Base-by-base conservation (phyloP, 1,140 invertebrate genomes). In the Charaxes varanes region DNA sequence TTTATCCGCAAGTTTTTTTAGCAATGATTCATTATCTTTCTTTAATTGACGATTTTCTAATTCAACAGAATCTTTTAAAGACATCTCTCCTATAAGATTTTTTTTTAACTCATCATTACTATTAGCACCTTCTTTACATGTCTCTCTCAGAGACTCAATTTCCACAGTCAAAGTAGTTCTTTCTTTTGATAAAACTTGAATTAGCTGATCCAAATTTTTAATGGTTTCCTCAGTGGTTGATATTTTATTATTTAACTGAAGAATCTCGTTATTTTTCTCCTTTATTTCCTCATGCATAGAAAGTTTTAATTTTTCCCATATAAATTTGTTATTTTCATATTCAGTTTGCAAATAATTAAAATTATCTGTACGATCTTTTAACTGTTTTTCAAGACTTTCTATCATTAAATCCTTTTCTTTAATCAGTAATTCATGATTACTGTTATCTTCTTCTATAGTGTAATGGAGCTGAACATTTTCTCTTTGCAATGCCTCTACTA, bases 401-500 rank as follows among this genome's bases (percentile, higher is more conserved):
- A 65, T 60, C 4, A 62, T 22, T 8, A 13, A 26, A 28, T 62
- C 49, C 24, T 63, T 68, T 28, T 62, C 56, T 37, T 62, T 68
- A 1, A 68, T 18, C n/a, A 53, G n/a, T 5, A 55, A n/a, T 42
- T 64, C 64, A 46, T 60, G 51, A 11, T 38, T 64, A 28, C 41
- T 55, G 15, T 57, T 68, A 15, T 60, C 53, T 34, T 56, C 59
- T 41, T 62, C 55, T 17, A 65, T 43, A 4, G 42, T 42, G 28
- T 41, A 60, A 15, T 60, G 58, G 33, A 65, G 32, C 6, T 62
- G 58, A 21, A 54, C 51, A 47, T 65, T 68, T 49, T 68, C 64
- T 28, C 44, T 53, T 23, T 58, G 43, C 24, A 62, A 41, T 10
- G 30, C 41, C 14, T 60, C 53, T 15, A 65, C 44, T n/a, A 42